Base-by-base conservation (phyloP, 1,140 invertebrate genomes). In the Chymomyza costata region DNA sequence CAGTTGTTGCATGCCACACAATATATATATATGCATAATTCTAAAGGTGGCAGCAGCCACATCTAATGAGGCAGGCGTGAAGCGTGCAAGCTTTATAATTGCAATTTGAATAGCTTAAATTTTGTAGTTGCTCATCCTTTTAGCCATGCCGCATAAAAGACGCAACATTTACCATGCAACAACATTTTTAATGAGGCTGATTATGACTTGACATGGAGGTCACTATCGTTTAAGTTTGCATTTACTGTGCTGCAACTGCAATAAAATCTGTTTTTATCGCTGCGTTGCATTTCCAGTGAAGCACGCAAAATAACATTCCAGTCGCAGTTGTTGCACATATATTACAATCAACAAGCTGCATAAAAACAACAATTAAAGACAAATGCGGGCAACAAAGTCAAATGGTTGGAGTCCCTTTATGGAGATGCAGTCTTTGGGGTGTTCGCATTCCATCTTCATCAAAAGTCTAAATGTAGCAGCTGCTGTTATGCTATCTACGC, bases 381-480 rank as follows among this genome's bases (percentile, higher is more conserved):
- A n/a, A n/a, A 38, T 31, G 54, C 50, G 71, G 62, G 50, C 66
- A 70, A 46, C 35, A 44, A 53, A 78, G 71, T 76, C 73, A 76
- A 76, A 80, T 57, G 73, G 58, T 66, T 66, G 71, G 67, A 66
- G 65, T 71, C n/a, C n/a, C n/a, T n/a, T n/a, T n/a, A n/a, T n/a
- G n/a, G n/a, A n/a, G n/a, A n/a, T 1, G 28, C 16, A 14, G 21
- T 11, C 35, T 38, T 31, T 51, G 54, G 49, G 25, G 25, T 28
- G 40, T n/a, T 13, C 32, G 56, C 62, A 73, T 70, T 66, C 71
- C 71, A 60, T 78, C 71, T 78, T 64, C 71, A 76, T 76, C 71
- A 76, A 76, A 76, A 71, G 64, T 53, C 46, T 25, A 48, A 45
- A 48, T 46, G 51, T n/a, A 37, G 13, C 37, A 32, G 59, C 16